Base-by-base conservation (phyloP, 1,140 invertebrate species). In the Pachypsylla venusta region DNA sequence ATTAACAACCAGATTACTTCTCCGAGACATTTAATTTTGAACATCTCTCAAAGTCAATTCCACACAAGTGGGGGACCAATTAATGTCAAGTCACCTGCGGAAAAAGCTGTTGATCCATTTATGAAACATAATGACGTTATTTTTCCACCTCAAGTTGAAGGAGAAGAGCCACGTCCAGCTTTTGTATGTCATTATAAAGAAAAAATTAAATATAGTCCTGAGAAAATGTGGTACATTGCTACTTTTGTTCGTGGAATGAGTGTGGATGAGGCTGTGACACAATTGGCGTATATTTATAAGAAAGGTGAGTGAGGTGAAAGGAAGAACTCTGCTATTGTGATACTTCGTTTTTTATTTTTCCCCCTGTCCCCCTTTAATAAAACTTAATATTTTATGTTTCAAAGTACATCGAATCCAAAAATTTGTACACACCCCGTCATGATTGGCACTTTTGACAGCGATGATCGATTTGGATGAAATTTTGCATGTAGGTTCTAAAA, bases 191-290 rank as follows among this genome's bases (percentile, higher is more conserved):
- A 94, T 70, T 75, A 81, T 71, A 82, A 83, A 66, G 71, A 73
- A 27, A 87, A 93, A 67, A 81, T 96, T 53, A 92, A 93, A 73
- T 94, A 94, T 67, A 89, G 85, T 67, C 85, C 84, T 0, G 82
- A 87, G 64, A 95, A 93, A 68, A 81, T 96, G 80, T 94, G 88
- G 88, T 96, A 93, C 65, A 78, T 93, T 28, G 87, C 91, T 1
- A 73, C 71, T 64, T 79, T 94, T 65, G 81, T 96, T 5, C 76
- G 93, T 65, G 94, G 94, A 10, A 86, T 97, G 86, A 76, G 83
- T 22, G 81, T 97, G 1, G 93, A 97, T 74, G 92, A 97, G 75
- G 93, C 94, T 40, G 66, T 96, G 1, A 91, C 87, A 71, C 91
- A 96, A 70, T 73, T 96, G 2, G 83, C 79, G 65, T 94, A 92